Conservation (phyloP, 2,888 invertebrate species). For the Lasioglossum pauxillum region DNA sequence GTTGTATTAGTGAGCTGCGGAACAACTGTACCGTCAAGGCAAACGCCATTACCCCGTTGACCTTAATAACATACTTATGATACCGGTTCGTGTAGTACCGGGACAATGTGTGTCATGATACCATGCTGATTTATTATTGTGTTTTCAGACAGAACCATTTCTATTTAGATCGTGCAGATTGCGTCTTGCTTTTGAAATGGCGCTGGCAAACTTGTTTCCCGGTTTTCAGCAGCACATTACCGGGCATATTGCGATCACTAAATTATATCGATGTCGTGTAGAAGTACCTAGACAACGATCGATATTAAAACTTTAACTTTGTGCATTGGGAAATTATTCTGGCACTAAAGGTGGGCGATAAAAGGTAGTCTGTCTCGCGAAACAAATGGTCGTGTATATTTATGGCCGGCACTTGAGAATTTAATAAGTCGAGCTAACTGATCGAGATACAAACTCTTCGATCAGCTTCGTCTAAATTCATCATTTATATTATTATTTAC, state of each 20-base stretch:
- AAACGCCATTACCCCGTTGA: slow-evolving; percentile 63
- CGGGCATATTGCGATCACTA: background rate
- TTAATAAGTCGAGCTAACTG: background rate
- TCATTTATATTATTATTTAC: background rate
- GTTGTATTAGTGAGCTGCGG: slow-evolving; percentile 52
- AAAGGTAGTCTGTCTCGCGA: background rate
- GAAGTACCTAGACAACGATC: background rate
- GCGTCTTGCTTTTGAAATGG: background rate
- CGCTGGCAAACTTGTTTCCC: background rate
- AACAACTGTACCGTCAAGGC: slow-evolving; percentile 60
- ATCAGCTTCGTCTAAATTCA: background rate
- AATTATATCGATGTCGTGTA: background rate
- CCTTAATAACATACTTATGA: slow-evolving; percentile 66
- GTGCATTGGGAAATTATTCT: background rate
- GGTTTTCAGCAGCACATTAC: background rate
- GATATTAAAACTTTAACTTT: background rate
- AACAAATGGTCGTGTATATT: background rate
- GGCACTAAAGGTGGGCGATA: background rate
- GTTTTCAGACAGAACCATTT: slow-evolving; percentile 2
- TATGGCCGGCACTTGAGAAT: background rate
- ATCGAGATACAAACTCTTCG: background rate
- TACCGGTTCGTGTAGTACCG: slow-evolving; percentile 29
- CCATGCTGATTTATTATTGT: slow-evolving; percentile 38
- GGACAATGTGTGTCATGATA: slow-evolving; percentile 35
- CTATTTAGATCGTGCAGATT: background rate